phyloP scores from a whole-genome alignment of 2,888 invertebrate species.

The Lamproptera curius region DNA sequence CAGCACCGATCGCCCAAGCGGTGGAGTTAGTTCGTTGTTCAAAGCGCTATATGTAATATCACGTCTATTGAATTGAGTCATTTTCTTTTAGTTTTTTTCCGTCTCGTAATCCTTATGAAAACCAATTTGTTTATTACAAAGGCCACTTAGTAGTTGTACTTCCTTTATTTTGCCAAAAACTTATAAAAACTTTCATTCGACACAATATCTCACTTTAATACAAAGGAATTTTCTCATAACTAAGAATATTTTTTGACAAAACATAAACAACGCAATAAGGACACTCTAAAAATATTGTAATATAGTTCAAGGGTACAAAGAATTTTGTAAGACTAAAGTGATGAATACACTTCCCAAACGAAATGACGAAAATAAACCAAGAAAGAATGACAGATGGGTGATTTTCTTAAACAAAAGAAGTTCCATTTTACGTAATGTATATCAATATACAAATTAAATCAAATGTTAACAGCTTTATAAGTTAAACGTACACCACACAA shows the following conservation, averaged over 20 bases:
- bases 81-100: no score
- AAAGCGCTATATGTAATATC: conserved; percentile 66
- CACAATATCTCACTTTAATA: conserved; percentile 40
- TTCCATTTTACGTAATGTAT: conserved; percentile 23
- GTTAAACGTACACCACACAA: no score
- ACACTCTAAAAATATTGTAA: conserved; percentile 30
- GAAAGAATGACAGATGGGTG: conserved; percentile 43
- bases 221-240: conserved; percentile 40
- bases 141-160: conserved; percentile 49
- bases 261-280: conserved; percentile 24
- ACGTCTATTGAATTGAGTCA: conserved; percentile 64
- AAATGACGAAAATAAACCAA: conserved; percentile 68
- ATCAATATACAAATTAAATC: no score
- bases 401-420: conserved; percentile 29
- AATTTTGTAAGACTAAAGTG: conserved; percentile 51
- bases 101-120: conserved; percentile 40
- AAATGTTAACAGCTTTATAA: no score
- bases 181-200: conserved; percentile 38
- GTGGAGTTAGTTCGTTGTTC: conserved; percentile 62
- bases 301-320: conserved; percentile 53
- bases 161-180: conserved; percentile 62
- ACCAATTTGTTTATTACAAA: conserved; percentile 41
- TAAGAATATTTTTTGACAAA: conserved; percentile 16
- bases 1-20: conserved; percentile 47
- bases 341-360: conserved; percentile 45